Base-by-base conservation (phyloP, 2,888 invertebrate genomes). In the Volucella zonaria region DNA sequence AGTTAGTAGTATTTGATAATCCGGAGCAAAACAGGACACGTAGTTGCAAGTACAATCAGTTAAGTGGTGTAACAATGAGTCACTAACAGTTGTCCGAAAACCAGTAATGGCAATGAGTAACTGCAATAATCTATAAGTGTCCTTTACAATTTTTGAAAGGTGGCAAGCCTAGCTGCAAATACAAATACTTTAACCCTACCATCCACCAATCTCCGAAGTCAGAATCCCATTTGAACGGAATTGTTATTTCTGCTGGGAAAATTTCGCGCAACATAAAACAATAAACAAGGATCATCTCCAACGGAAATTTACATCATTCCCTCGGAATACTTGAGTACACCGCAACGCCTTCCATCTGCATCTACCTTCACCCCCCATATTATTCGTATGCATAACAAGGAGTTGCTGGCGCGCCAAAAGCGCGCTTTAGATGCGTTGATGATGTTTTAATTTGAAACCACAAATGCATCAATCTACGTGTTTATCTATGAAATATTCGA, bases 241-340 rank as follows among this genome's bases (percentile, higher is more conserved):
- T 31, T 31, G 31, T 6, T 59, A 54, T 62, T 66, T 45, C 49
- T 58, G 58, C 11, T 64, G 64, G 49, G 68, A 38, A 80, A 40
- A 12, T 67, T 49, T 54, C 18, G 12, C 56, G 14, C 61, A 62
- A 73, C 66, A 73, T 73, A 68, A 61, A 82, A 78, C 82, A 79
- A 82, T 82, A 82, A 82, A 82, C 70, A 82, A 79, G 79, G 82
- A 82, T 82, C 82, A 82, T 78, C 79, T 78, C 68, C 11, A 62
- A 56, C 74, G 78, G 68, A 79, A 68, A 82, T 82, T 68, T 79
- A 68, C 62, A 78, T 74, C 52, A 40, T 42, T 31, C n/a, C 45
- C 11, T n/a, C 56, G 42, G 71, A 71, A 66, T 64, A 64, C 58
- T 66, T 59, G 62, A 45, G 47, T 52, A 78, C 59, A 42, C 40